Evolutionary conservation across 2,113 vertebrate genomes (phyloP), one percentile per base, ranked within the genome.

Genomic region (Sarotherodon lohbergeri): DNA sequence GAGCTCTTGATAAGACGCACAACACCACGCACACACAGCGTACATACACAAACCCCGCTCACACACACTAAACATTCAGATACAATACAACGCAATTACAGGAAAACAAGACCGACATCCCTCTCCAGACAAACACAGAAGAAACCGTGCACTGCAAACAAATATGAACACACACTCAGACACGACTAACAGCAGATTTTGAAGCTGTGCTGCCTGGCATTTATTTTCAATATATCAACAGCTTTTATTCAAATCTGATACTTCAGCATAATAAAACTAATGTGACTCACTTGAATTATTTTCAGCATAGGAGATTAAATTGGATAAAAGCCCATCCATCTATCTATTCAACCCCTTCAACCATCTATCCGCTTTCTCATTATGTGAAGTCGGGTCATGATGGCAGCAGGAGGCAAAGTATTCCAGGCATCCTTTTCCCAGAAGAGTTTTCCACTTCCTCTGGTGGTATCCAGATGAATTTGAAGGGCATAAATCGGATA

Each of bases 1-100:
- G 89, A 93, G 90, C 55, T 88, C 12, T 88, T 83, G 90, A 94
- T 92, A 88, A 93, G 78, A 85, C 50, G 41, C 78, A 81, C 73
- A 82, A 55, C 82, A 86, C 10, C 2, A 13, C 43, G 7, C 2
- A 52, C n/a, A 50, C 66, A 83, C 36, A 80, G 46, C 7, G 2
- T 12, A 56, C 19, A 85, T 78, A 82, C 55, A 81, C 48, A 80
- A 48, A 5, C 22, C 39, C 22, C 2, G 19, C 34, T 59, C 22
- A 57, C 55, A 81, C 22, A 73, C 27, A 32, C 71, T 5, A 3
- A 55, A 83, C 57, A 54, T 80, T 68, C 84, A 81, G 48, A 86
- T 29, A 82, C 85, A 76, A 84, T 13, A 27, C 80, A 32, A 78
- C 8, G 8, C 59, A 89, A 82, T 89, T 81, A 87, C 4, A 19